Percentiles rank a stretch among this genome's conserved stretches.
phyloP scores from a whole-genome alignment of 2,888 invertebrate species.

The Plusia festucae region DNA sequence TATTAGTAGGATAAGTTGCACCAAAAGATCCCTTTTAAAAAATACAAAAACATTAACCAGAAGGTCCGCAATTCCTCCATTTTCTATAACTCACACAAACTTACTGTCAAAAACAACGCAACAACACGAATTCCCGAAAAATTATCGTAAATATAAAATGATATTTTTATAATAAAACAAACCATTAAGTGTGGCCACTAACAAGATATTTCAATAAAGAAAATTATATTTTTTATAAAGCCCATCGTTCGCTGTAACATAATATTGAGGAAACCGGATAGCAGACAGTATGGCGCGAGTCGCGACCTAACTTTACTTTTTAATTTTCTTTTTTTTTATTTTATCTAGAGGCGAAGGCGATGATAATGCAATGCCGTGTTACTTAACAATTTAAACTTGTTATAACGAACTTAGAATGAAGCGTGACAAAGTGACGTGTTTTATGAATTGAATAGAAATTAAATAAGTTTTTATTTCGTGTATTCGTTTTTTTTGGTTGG shows the following conservation, averaged over 20 bases:
- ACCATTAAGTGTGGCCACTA: constrained; percentile 54
- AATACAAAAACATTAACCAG: not conserved
- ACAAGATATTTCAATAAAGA: constrained; percentile 81
- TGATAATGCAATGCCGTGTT: constrained; percentile 68
- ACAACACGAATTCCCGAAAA: constrained; percentile 29
- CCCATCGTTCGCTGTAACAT: constrained; percentile 80
- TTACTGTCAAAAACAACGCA: constrained; percentile 13
- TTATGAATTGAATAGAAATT: not conserved
- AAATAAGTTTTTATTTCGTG: no score
- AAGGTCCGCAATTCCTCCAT: not conserved
- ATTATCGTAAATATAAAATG: constrained; percentile 48
- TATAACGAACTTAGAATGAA: not conserved
- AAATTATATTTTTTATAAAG: constrained; percentile 79
- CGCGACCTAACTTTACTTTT: constrained; percentile 78
- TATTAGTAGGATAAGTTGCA: no score
- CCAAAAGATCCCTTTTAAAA: not conserved
- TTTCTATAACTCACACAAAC: not conserved
- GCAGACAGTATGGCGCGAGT: constrained; percentile 89
- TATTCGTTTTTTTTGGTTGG: no score
- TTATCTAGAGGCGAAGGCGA: constrained; percentile 77
- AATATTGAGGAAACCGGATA: constrained; percentile 87
- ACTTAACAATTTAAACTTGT: constrained; percentile 14
- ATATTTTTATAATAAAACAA: constrained; percentile 54
- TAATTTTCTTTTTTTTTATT: constrained; percentile 75
- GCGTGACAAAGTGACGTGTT: not conserved